A percentile compares a stretch with the other conserved stretches of the same genome.
phyloP scores from a whole-genome alignment of 2,888 invertebrate species.

The Dasysyrphus tricinctus region DNA sequence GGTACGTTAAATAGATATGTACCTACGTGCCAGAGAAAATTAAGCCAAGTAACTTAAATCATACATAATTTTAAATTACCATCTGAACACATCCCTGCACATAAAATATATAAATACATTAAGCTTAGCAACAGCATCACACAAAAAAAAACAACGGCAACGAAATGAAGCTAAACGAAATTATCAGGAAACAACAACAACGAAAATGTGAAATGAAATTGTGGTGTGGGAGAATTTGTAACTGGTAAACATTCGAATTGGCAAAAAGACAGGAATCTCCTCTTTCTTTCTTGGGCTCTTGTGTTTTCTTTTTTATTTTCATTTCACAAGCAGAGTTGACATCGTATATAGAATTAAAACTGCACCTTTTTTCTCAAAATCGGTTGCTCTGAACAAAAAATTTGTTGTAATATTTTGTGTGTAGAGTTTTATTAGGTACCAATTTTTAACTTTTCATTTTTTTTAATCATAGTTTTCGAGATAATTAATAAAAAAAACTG shows the following conservation, averaged over 20 bases:
- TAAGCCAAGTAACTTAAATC: conserved; percentile 72
- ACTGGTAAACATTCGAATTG: conserved; percentile 59
- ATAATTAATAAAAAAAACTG: no score
- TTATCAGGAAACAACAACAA: neutral
- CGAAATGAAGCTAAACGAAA: conserved; percentile 22
- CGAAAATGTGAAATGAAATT: neutral
- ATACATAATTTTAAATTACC: conserved; percentile 74
- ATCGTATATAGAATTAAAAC: neutral
- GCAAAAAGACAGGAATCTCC: conserved; percentile 54
- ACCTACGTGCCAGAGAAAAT: conserved; percentile 55
- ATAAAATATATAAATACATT: neutral
- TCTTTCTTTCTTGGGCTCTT: neutral
- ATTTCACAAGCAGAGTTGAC: neutral
- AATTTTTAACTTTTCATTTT: no score
- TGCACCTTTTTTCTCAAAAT: no score
- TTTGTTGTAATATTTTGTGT: no score
- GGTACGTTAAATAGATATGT: neutral
- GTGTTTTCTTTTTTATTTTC: neutral
- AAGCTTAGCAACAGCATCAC: neutral
- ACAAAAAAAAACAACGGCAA: neutral
- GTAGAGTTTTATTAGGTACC: no score
- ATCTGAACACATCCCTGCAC: conserved; percentile 44
- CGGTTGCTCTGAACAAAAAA: no score
- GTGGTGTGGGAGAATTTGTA: neutral
- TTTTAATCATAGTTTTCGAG: no score